Evolutionary conservation across 2,113 vertebrate genomes (phyloP), one percentile per base, ranked within the genome.

Genomic region (Galbula dea): DNA sequence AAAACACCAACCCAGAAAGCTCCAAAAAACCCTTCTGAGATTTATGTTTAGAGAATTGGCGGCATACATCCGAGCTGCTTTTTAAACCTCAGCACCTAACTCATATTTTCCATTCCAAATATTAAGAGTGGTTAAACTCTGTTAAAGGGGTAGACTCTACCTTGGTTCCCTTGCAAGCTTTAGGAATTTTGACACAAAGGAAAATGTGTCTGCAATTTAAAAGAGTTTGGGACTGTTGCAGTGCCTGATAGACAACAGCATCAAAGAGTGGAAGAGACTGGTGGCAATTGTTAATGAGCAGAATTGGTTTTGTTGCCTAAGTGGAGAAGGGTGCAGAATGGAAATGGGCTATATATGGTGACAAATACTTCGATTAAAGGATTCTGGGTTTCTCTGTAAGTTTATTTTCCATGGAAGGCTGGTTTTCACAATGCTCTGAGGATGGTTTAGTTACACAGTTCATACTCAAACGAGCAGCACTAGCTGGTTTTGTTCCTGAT

Each of bases 71-170:
- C 2, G 74, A 45, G 82, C 85, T 91, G 65, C 27, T 93, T 96
- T 89, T 89, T 81, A 93, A 91, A 86, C 87, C 68, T 88, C 59
- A 34, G 51, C 74, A 95, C 87, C 82, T 83, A 76, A 94, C 89
- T 95, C 94, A 96, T 48, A 96, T 95, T 96, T 96, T 96, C 96
- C 94, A 91, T 93, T 95, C 79, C 39, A 68, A 74, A 63, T 69
- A 48, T 4, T 89, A 41, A 45, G 81, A 59, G 63, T 83, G 58
- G 71, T 83, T 93, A 84, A 89, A 37, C 16, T 80, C 4, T 34
- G 24, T 96, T 96, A 86, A 95, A 94, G 91, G 75, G 48, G 48
- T 80, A 93, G 61, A 30, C 36, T 36, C n/a, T 84, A 69, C 88
- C 84, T 93, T 73, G 12, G 43, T 30, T 92, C 27, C 37, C 10